These are phyloP conservation scores for Zoanthus sansibaricus DNA, from an alignment of 92 coral and sea anemone species.

Conservation along the genomic window DNA sequence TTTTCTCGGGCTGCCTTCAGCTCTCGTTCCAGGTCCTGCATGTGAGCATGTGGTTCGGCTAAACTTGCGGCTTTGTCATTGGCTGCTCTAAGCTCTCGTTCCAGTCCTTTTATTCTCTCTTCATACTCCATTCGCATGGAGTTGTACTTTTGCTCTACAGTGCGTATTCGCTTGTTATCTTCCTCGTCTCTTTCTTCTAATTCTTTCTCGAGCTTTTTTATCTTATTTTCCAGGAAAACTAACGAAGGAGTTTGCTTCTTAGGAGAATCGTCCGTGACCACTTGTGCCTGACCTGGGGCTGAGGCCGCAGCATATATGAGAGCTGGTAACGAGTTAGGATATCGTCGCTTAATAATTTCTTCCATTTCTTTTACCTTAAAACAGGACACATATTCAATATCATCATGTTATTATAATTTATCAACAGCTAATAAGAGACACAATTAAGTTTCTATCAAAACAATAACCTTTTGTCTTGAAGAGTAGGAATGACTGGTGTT, in stretches of 20 bases:
- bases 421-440: background rate
- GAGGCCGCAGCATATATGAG: conserved; percentile 99
- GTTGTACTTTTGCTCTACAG: conserved; percentile 92
- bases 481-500: too few species aligned
- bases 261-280: conserved; percentile 79
- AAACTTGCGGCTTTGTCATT: conserved; percentile 66
- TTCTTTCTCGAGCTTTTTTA: conserved; percentile 84
- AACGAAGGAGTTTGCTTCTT: conserved; percentile 90
- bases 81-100: conserved; percentile 73
- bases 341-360: conserved; percentile 95
- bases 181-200: conserved; percentile 95
- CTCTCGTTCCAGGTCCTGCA: conserved; percentile 81
- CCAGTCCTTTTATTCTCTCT: conserved; percentile 76
- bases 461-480: background rate
- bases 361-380: conserved; percentile 97
- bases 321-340: conserved; percentile 97
- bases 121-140: conserved; percentile 90
- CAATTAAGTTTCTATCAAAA: background rate
- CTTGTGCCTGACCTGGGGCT: conserved; percentile 96
- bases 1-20: conserved; percentile 73
- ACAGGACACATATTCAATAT: background rate
- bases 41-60: conserved; percentile 73
- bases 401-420: background rate
- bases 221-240: conserved; percentile 84
- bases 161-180: conserved; percentile 82